Conservation (phyloP, 2,797 vertebrate species). For the Poeciliopsis presidionis region DNA sequence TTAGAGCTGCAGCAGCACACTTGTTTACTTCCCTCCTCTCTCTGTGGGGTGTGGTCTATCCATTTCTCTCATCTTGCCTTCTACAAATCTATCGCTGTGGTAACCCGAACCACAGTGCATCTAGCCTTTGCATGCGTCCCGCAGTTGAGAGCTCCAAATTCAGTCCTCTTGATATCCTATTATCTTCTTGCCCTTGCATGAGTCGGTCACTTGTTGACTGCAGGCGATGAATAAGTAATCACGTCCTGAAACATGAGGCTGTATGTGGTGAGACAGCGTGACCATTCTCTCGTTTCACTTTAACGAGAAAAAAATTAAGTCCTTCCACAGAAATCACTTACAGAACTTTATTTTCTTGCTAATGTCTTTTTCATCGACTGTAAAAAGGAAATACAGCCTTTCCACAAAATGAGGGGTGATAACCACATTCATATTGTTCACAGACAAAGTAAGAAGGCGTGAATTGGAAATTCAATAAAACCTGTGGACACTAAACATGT, state of each 20-base stretch:
- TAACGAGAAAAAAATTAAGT: slow-evolving; percentile 8
- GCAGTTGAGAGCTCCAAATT: slow-evolving; percentile 11
- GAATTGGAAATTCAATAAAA: slow-evolving; percentile 4
- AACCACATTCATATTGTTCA: not conserved
- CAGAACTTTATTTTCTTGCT: not conserved
- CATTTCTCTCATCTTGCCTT: slow-evolving; percentile 23
- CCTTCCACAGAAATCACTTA: not conserved
- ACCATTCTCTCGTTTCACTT: not conserved
- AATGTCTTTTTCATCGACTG: slow-evolving; percentile 5
- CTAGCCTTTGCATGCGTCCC: slow-evolving; percentile 1
- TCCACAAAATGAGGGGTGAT: not conserved
- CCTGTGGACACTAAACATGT: no score
- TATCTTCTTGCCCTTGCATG: slow-evolving; percentile 7
- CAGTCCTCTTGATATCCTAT: slow-evolving; percentile 7
- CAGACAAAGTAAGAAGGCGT: not conserved
- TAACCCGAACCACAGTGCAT: slow-evolving; percentile 32
- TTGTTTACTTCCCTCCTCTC: slow-evolving; percentile 46
- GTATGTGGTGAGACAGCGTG: not conserved
- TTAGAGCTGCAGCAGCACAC: slow-evolving; percentile 10
- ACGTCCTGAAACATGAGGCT: slow-evolving; percentile 56
- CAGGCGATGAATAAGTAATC: slow-evolving; percentile 66
- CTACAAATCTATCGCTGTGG: slow-evolving; percentile 7
- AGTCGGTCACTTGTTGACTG: slow-evolving; percentile 46
- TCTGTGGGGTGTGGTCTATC: slow-evolving; percentile 47
- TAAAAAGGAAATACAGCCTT: not conserved